These are phyloP conservation scores for Argyresthia goedartella DNA, from an alignment of 2,888 invertebrate genomes.

Conservation along the genomic window DNA sequence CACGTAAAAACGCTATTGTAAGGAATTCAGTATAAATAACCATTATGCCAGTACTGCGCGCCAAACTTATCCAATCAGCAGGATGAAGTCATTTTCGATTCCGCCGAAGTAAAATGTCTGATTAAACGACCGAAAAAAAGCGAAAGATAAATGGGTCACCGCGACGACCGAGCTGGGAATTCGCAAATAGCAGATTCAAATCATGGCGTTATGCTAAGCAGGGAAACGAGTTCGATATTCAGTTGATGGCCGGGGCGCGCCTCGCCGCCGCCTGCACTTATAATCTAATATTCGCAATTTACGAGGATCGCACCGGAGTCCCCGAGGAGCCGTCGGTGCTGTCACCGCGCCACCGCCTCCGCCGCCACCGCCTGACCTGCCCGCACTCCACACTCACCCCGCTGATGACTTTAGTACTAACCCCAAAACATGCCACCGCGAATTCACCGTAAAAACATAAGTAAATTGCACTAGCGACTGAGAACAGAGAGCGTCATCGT, in stretches of 20 bases:
- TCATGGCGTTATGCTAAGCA: conserved; percentile 50
- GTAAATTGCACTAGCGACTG: neutral
- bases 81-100: too few relatives aligned
- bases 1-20: too few relatives aligned
- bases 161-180: conserved; percentile 9
- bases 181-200: conserved; percentile 52
- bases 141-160: too few relatives aligned
- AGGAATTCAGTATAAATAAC: too few relatives aligned
- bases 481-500: too few relatives aligned
- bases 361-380: conserved; percentile 35
- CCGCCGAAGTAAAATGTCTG: too few relatives aligned
- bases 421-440: neutral
- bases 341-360: conserved; percentile 57
- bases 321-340: conserved; percentile 58
- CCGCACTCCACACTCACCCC: conserved; percentile 30
- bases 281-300: conserved; percentile 71
- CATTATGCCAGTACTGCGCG: too few relatives aligned
- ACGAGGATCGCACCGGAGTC: conserved; percentile 59
- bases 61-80: too few relatives aligned
- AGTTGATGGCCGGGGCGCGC: conserved; percentile 44
- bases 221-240: conserved; percentile 57
- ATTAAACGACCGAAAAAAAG: too few relatives aligned
- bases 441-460: neutral
- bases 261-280: conserved; percentile 63
- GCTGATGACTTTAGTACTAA: neutral